A percentile compares a stretch with the other conserved stretches of the same genome.
These are phyloP conservation scores for Odontomyia ornata DNA, from an alignment of 2,888 invertebrate genomes.

Conservation along the genomic window DNA sequence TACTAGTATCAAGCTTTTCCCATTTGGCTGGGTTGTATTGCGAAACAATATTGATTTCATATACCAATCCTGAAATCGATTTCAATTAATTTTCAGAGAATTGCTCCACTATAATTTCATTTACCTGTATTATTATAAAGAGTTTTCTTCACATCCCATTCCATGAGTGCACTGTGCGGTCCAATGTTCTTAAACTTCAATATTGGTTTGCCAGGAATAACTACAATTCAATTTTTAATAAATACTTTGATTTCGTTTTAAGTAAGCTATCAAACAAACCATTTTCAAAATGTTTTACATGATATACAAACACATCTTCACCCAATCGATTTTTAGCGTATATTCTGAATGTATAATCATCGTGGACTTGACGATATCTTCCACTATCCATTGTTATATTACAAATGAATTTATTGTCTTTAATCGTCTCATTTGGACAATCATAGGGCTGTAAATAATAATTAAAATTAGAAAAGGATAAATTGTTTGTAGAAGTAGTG, in stretches of 20 bases:
- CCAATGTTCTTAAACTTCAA: background rate
- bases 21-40: background rate
- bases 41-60: slow-evolving; percentile 2
- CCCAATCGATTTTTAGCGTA: slow-evolving; percentile 73
- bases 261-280: slow-evolving; percentile 47
- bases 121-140: slow-evolving; percentile 13
- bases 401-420: slow-evolving; percentile 45
- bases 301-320: slow-evolving; percentile 65
- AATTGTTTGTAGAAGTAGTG: too few relatives aligned
- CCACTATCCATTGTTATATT: slow-evolving; percentile 53
- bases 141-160: slow-evolving; percentile 14
- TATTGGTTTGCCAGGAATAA: slow-evolving; percentile 15
- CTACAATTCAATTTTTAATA: background rate
- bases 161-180: slow-evolving; percentile 12
- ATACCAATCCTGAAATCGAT: slow-evolving; percentile 14
- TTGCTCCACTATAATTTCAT: background rate
- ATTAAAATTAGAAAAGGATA: background rate
- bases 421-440: slow-evolving; percentile 59
- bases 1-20: slow-evolving; percentile 13
- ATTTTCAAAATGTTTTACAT: slow-evolving; percentile 68
- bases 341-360: slow-evolving; percentile 69
- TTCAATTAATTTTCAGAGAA: background rate
- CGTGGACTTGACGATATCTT: slow-evolving; percentile 65
- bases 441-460: slow-evolving; percentile 60
- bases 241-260: background rate